Base-by-base conservation (phyloP, 2,113 vertebrate species). In the Podiceps cristatus region DNA sequence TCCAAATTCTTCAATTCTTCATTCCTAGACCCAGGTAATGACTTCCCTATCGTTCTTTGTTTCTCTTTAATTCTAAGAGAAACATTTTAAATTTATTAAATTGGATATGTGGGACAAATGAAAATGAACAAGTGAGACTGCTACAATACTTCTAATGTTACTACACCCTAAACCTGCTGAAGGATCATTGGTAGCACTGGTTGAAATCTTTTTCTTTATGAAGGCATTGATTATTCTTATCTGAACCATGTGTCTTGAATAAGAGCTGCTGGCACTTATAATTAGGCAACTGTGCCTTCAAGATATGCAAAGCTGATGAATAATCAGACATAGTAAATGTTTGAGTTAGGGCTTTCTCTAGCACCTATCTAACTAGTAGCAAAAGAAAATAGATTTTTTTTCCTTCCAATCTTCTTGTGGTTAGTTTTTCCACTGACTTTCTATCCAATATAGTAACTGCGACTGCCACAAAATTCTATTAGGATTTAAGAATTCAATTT, bases 41-140 rank as follows among this genome's bases (percentile, higher is more conserved):
- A 73, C 10, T 10, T 5, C 7, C 3, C 2, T 12, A 72, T 14
- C 0, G 20, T 72, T 82, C 3, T 35, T 56, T 17, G 1, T 19
- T 50, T 93, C 31, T 68, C 12, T 80, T 72, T 52, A n/a, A 7
- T 22, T 87, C 25, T 45, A 40, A 42, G 11, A 56, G 13, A 79
- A 75, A 18, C 1, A 29, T 23, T 63, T 71, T 42, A 15, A 73
- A 90, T 4, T 31, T 66, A 53, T 53, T 69, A 53, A 74, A 60
- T 5, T 29, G 17, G 7, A 11, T 76, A 52, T 28, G 1, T n/a
- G 33, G 19, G 24, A 40, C 13, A 91, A 91, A 64, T 59, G 13
- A 53, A 88, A 78, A 50, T n/a, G 9, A 67, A 68, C 25, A 83
- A n/a, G 2, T 2, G 5, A 37, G 14, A 77, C 8, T 25, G 8